Evolutionary conservation across 2,797 vertebrate genomes (phyloP), one percentile per base, ranked within the genome.

Genomic region (Rhinoraja longicauda): DNA sequence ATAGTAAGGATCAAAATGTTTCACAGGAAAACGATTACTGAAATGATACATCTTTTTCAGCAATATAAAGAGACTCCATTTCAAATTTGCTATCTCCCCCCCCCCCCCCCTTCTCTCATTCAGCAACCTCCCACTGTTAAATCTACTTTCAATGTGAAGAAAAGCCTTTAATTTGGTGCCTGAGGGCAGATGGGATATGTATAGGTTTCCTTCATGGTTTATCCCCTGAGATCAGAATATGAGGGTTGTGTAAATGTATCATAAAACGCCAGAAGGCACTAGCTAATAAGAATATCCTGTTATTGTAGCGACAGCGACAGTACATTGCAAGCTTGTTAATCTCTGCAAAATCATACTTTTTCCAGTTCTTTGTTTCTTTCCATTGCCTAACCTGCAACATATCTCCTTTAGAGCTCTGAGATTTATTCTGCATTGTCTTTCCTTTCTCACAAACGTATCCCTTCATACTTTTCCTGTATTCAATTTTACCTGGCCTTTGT

Each of bases 161-260:
- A 91, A 92, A 72, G 39, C 70, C 26, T 92, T 75, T 75, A 90
- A 67, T 90, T 90, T 72, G 32, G 24, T 92, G 39, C 24, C 70
- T 92, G 39, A 45, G 73, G 90, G 39, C 90, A 53, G 39, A 29
- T 92, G 39, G 45, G 70, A 75, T 92, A 26, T 88, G 70, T 29
- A 53, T 92, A 53, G 67, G 13, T 75, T 92, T 73, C 10, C 53
- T 45, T 73, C 70, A 92, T 92, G 36, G 90, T 5, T 92, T 73
- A 13, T 92, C 64, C 70, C 64, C 24, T 29, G 90, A 75, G 64
- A 75, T 75, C 90, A 92, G 70, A 75, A 45, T 75, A 53, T 53
- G 67, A 90, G 70, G 1, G 62, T 72, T 91, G 67, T 72, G 26
- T 29, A 72, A 53, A 91, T 91, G 90, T 91, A 45, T 73, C 36